Percentiles rank a stretch among this genome's conserved stretches.
phyloP scores from a whole-genome alignment of 2,888 invertebrate genomes.

The Saturnia pavonia region DNA sequence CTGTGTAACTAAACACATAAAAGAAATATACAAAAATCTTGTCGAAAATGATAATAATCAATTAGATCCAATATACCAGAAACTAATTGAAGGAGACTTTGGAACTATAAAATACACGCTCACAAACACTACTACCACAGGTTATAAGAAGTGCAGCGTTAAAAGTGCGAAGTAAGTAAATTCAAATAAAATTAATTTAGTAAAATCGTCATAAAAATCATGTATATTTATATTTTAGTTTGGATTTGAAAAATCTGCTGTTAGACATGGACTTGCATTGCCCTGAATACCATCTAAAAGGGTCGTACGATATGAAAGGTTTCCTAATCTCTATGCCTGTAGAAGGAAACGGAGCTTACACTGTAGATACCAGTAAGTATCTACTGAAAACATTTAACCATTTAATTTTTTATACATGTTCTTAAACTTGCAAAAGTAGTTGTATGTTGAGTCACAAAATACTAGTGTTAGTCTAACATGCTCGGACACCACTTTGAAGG shows the following conservation, averaged over 20 bases:
- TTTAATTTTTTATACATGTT: background rate
- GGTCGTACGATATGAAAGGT: conserved; percentile 16
- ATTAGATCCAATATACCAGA: conserved; percentile 17
- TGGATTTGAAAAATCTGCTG: background rate
- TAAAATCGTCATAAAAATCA: background rate
- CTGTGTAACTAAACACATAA: background rate
- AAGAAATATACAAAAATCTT: background rate
- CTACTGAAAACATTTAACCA: background rate
- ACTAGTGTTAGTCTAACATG: background rate
- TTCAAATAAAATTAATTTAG: background rate
- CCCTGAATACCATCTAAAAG: conserved; percentile 15
- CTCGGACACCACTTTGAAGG: background rate
- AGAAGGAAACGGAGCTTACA: conserved; percentile 16
- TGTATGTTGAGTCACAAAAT: background rate
- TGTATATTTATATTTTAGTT: background rate
- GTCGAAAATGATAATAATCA: background rate
- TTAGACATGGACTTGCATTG: conserved; percentile 6
- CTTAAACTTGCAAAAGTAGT: background rate
- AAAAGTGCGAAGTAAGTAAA: conserved; percentile 16
- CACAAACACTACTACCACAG: background rate
- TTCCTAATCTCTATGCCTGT: conserved; percentile 7
- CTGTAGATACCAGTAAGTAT: conserved; percentile 18
- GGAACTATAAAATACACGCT: conserved; percentile 13
- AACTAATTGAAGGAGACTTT: conserved; percentile 14
- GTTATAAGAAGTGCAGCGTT: conserved; percentile 15